Percentiles rank a stretch among this genome's conserved stretches.
Conservation (phyloP, 2,113 vertebrate genomes). For the Eira barbara region DNA sequence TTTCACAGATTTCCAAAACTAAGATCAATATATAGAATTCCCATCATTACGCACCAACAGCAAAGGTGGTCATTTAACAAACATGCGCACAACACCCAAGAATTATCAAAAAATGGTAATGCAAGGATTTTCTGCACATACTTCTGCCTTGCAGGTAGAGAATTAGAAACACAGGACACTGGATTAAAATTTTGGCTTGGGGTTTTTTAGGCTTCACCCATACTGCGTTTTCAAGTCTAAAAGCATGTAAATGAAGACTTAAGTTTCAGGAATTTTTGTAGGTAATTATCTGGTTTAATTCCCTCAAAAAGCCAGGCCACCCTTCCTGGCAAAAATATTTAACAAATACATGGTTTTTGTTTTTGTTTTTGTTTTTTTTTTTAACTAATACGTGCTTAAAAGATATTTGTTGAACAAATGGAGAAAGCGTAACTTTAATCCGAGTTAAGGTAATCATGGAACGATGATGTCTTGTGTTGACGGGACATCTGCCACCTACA, state of each 20-base stretch:
- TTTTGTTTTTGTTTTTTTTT: neutral
- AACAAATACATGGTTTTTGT: neutral
- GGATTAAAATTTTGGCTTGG: neutral
- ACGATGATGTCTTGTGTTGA: too few relatives aligned
- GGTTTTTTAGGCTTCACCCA: neutral
- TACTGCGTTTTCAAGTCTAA: neutral
- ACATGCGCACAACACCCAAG: neutral
- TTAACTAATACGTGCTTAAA: neutral
- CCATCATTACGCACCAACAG: neutral
- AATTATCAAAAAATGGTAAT: neutral
- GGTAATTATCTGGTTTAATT: neutral
- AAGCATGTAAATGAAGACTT: neutral
- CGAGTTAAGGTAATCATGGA: neutral
- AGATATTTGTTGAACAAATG: neutral
- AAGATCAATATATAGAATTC: neutral
- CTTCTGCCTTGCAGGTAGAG: neutral
- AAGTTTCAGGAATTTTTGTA: neutral
- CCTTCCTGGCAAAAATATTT: neutral
- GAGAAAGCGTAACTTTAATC: neutral
- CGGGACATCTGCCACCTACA: fast-evolving
- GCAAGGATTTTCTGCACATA: neutral
- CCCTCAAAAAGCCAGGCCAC: neutral
- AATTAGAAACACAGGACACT: neutral
- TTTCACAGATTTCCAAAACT: neutral
- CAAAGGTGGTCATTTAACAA: neutral